Percentiles rank a stretch among this genome's conserved stretches.
These are phyloP conservation scores for Cacoxenus indagator DNA, from an alignment of 2,888 invertebrate species.

Conservation along the genomic window DNA sequence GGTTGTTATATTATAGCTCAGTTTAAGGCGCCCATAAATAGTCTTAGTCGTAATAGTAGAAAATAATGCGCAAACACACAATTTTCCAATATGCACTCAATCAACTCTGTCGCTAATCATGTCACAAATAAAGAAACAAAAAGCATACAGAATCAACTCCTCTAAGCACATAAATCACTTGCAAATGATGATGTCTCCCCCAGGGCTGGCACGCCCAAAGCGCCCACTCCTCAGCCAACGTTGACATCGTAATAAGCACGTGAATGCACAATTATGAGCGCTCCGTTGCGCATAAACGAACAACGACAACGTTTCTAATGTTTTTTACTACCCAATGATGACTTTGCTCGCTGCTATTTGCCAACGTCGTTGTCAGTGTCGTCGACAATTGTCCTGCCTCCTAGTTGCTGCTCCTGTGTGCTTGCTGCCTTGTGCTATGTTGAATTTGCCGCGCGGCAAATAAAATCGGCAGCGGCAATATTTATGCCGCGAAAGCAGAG, in stretches of 20 bases:
- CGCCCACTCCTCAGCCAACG: neutral
- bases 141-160: neutral
- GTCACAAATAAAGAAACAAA: conserved; percentile 7
- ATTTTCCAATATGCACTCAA: conserved; percentile 12
- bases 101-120: conserved; percentile 6
- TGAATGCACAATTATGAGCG: conserved; percentile 60
- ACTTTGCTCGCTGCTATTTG: conserved; percentile 1
- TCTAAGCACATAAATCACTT: conserved; percentile 54
- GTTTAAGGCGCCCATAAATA: neutral
- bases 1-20: neutral
- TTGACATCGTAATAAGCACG: conserved; percentile 35
- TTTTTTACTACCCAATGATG: conserved; percentile 18
- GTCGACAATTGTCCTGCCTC: conserved; percentile 8
- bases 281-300: conserved; percentile 57
- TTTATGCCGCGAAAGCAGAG: conserved; percentile 5
- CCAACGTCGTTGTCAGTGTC: too few relatives aligned
- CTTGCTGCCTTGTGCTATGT: neutral
- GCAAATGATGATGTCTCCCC: conserved; percentile 48
- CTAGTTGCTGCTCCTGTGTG: neutral
- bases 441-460: neutral
- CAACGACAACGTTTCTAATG: conserved; percentile 7
- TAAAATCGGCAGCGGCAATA: conserved; percentile 1
- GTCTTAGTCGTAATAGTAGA: too few relatives aligned
- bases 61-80: neutral
- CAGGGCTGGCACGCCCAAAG: neutral